Conservation (phyloP, 2,797 vertebrate species). For the Hypotaenidia philippensis region DNA sequence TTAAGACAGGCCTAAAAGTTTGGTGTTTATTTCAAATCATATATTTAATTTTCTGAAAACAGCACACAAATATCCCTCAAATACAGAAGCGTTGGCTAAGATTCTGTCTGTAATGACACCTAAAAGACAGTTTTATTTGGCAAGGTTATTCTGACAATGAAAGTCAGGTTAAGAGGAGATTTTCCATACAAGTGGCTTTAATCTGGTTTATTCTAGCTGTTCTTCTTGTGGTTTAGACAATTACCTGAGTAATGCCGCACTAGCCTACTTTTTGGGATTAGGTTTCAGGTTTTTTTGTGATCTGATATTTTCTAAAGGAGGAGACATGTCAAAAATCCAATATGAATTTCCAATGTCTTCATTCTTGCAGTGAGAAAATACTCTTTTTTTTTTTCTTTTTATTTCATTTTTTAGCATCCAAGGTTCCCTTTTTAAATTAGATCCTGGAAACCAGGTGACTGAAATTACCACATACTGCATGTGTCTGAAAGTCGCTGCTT, state of each 20-base stretch:
- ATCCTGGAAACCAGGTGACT: not conserved
- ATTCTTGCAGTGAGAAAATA: not conserved
- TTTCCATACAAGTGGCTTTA: not conserved
- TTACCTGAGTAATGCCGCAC: not conserved
- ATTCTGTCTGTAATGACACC: not conserved
- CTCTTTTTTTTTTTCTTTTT: not conserved
- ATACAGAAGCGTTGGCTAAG: not conserved
- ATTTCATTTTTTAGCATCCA: not conserved
- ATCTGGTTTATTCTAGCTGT: not conserved
- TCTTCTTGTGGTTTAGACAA: not conserved
- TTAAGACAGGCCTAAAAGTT: conserved; percentile 16
- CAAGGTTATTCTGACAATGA: conserved; percentile 4
- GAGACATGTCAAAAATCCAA: not conserved
- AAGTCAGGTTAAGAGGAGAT: not conserved
- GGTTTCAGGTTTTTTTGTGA: not conserved
- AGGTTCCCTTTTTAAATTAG: not conserved
- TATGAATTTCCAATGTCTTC: not conserved
- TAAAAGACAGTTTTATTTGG: conserved; percentile 24
- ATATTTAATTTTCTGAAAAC: conserved; percentile 23
- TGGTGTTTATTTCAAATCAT: not conserved
- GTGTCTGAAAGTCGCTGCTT: not conserved
- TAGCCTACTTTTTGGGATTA: not conserved
- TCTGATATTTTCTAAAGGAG: not conserved
- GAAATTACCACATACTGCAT: not conserved
- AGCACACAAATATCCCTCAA: not conserved